Conservation (phyloP, 1,140 invertebrate species). For the Temnothorax curvispinosus region DNA sequence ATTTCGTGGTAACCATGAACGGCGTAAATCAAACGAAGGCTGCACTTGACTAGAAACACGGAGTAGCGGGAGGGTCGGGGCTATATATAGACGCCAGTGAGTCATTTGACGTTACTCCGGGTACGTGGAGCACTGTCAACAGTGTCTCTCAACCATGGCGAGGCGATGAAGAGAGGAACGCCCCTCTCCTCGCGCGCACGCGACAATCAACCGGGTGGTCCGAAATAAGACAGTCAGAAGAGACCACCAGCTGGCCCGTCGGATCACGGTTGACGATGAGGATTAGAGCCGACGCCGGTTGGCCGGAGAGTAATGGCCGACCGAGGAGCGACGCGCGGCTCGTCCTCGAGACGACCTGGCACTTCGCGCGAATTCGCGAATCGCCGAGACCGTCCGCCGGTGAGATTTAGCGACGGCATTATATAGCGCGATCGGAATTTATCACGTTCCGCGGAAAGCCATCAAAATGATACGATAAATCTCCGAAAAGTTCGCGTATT, state of each 20-base stretch:
- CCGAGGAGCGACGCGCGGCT: not conserved
- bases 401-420: conserved; percentile 24
- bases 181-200: conserved; percentile 21
- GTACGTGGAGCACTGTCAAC: conserved; percentile 76
- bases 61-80: conserved; percentile 75
- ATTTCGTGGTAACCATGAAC: conserved; percentile 78
- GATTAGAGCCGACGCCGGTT: conserved; percentile 46
- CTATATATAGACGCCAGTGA: conserved; percentile 79
- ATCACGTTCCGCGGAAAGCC: conserved; percentile 44
- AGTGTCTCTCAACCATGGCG: conserved; percentile 77
- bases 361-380: conserved; percentile 5
- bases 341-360: conserved; percentile 45
- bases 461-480: conserved; percentile 43
- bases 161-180: conserved; percentile 31
- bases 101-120: conserved; percentile 78
- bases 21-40: conserved; percentile 80
- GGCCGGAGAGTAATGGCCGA: conserved; percentile 40
- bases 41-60: conserved; percentile 81
- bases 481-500: conserved; percentile 27
- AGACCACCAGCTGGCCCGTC: conserved; percentile 49
- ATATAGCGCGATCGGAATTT: conserved; percentile 37
- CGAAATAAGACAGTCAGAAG: conserved; percentile 56
- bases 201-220: conserved; percentile 60
- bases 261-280: conserved; percentile 40
- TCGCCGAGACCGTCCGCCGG: not conserved